phyloP scores from a whole-genome alignment of 2,888 invertebrate genomes.

The Drosophila mulleri region DNA sequence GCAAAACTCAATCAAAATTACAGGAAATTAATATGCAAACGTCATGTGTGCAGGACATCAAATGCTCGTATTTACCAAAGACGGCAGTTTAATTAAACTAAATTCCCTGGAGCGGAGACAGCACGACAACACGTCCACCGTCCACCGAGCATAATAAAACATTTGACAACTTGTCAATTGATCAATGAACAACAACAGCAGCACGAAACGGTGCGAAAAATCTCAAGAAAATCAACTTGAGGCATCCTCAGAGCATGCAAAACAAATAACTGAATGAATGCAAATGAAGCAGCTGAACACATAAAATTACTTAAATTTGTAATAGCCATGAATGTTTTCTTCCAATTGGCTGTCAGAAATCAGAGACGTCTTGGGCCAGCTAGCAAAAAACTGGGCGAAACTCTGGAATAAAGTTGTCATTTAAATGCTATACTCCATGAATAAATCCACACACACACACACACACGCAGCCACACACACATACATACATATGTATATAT shows the following conservation, averaged over 20 bases:
- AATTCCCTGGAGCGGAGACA: conserved; percentile 44
- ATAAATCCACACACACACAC: neutral
- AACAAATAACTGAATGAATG: conserved; percentile 54
- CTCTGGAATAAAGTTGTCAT: conserved; percentile 73
- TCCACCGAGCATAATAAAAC: conserved; percentile 39
- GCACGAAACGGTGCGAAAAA: conserved; percentile 22
- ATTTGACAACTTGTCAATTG: conserved; percentile 67
- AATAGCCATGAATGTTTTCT: conserved; percentile 34
- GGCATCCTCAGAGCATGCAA: conserved; percentile 28
- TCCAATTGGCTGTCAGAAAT: conserved; percentile 65
- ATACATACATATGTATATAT: neutral
- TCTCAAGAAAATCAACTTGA: conserved; percentile 40
- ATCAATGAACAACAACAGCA: conserved; percentile 1
- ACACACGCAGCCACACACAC: no score
- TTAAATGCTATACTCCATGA: conserved; percentile 16
- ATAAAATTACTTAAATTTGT: conserved; percentile 74
- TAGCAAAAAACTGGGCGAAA: conserved; percentile 31
- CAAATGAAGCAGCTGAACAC: conserved; percentile 51
- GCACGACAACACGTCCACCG: conserved; percentile 11
- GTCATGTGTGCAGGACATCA: conserved; percentile 24
- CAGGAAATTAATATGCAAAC: conserved; percentile 68
- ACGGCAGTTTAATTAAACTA: conserved; percentile 66
- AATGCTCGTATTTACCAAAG: conserved; percentile 25
- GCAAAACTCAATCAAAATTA: conserved; percentile 57
- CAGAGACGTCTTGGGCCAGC: conserved; percentile 27